phyloP scores from a whole-genome alignment of 2,797 vertebrate genomes.

The Coreius guichenoti region DNA sequence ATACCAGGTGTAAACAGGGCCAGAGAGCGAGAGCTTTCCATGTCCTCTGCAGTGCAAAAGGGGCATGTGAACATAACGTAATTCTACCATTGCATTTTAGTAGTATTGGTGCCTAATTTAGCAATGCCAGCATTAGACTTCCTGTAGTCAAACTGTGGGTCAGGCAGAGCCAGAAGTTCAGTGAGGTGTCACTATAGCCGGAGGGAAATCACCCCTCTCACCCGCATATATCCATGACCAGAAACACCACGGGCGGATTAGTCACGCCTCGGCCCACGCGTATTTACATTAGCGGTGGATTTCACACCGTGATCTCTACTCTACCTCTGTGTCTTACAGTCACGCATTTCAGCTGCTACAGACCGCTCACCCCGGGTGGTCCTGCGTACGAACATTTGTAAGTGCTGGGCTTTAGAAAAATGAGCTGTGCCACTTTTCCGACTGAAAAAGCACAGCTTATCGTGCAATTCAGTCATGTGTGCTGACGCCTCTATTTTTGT shows the following conservation, averaged over 20 bases:
- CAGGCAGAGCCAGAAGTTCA: constrained; percentile 26
- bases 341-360: constrained; percentile 35
- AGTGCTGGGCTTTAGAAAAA: constrained; percentile 23
- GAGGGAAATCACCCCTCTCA: constrained; percentile 55
- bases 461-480: neutral
- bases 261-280: constrained; percentile 52
- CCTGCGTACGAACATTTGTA: constrained; percentile 14
- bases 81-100: constrained; percentile 6
- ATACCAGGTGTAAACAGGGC: neutral
- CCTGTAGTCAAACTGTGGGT: neutral
- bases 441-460: neutral
- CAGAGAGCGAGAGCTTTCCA: neutral
- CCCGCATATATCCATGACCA: constrained; percentile 59
- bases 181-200: constrained; percentile 36
- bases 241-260: constrained; percentile 63
- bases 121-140: neutral
- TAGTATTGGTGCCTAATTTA: constrained; percentile 3
- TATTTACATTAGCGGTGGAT: constrained; percentile 63
- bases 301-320: constrained; percentile 53
- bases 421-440: neutral
- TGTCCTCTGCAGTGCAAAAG: neutral
- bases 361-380: constrained; percentile 35
- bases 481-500: neutral
- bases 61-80: neutral
- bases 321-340: constrained; percentile 39